These are phyloP conservation scores for Nebria ingens DNA, from an alignment of 1,140 invertebrate genomes.

Conservation along the genomic window DNA sequence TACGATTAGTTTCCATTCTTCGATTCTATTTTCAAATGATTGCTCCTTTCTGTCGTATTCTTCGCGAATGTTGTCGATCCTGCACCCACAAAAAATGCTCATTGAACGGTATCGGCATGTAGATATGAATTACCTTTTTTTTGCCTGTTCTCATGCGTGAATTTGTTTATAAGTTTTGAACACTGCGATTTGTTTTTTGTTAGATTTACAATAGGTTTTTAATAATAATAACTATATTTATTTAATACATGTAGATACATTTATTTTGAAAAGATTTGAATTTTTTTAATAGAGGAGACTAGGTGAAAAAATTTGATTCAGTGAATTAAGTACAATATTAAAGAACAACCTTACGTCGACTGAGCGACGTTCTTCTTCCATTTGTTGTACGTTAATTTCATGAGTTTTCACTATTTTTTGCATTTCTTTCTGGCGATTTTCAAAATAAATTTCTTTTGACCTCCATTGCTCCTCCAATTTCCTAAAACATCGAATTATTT, in stretches of 20 bases:
- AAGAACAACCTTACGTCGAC: constrained; percentile 24
- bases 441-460: constrained; percentile 23
- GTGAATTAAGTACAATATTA: no score
- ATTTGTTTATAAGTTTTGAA: no score
- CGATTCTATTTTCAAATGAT: background rate
- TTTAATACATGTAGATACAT: no score
- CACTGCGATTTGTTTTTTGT: no score
- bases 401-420: constrained; percentile 24
- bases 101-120: background rate
- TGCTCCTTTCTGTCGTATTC: background rate
- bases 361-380: constrained; percentile 28
- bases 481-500: constrained; percentile 21
- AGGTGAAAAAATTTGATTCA: no score
- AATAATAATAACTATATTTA: no score
- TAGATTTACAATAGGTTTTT: no score
- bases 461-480: constrained; percentile 22
- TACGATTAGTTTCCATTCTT: no score
- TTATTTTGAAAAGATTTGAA: no score
- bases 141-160: no score
- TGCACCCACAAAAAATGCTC: background rate
- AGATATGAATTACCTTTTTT: no score
- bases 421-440: constrained; percentile 23
- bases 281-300: no score
- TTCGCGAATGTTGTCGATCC: background rate
- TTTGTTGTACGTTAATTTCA: constrained; percentile 20